A percentile compares a stretch with the other conserved stretches of the same genome.
Evolutionary conservation across 2,888 invertebrate species (phyloP).

Genomic region (Ormia ochracea): DNA sequence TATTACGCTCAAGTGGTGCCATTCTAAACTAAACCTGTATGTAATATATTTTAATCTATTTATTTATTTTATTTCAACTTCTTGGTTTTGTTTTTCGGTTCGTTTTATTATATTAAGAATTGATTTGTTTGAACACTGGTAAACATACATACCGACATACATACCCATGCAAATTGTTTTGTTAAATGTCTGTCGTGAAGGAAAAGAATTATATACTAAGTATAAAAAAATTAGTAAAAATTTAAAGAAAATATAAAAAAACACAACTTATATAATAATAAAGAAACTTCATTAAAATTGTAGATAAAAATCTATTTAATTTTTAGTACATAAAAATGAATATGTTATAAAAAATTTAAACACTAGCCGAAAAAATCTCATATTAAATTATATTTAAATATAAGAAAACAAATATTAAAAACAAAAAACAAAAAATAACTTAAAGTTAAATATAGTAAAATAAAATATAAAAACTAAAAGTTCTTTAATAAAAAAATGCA

Average conservation of each 20-base stretch:
- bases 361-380: conserved; percentile 60
- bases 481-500: conserved; percentile 49
- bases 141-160: neutral
- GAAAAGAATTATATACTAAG: conserved; percentile 19
- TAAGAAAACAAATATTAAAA: conserved; percentile 45
- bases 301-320: conserved; percentile 60
- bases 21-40: neutral
- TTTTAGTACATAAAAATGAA: conserved; percentile 54
- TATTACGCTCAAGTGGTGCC: no score
- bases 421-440: conserved; percentile 22
- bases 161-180: conserved; percentile 45
- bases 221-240: conserved; percentile 43
- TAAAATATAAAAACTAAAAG: conserved; percentile 28
- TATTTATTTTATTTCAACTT: neutral
- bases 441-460: conserved; percentile 50
- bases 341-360: conserved; percentile 57
- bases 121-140: conserved; percentile 5
- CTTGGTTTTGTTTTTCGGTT: neutral
- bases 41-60: neutral
- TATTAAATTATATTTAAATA: conserved; percentile 47
- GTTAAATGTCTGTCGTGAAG: conserved; percentile 55
- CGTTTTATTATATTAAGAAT: neutral
- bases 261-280: conserved; percentile 42
- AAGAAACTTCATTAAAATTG: conserved; percentile 59
- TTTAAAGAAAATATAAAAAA: conserved; percentile 35